Conservation (phyloP, 2,888 invertebrate genomes). For the Boloria selene region DNA sequence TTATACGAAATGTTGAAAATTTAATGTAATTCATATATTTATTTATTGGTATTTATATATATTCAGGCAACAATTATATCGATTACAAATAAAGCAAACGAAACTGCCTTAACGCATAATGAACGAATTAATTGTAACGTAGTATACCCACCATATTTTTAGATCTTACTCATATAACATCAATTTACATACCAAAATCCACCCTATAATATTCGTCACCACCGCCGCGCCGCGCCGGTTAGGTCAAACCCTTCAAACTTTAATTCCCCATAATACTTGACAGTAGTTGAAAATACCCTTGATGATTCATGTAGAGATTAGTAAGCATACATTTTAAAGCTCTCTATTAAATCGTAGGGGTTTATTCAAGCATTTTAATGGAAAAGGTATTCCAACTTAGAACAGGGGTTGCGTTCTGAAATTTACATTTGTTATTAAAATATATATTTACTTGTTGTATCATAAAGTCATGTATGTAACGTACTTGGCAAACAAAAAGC, state of each 20-base stretch:
- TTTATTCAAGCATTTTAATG: constrained; percentile 4
- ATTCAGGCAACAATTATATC: too few species aligned
- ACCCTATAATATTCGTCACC: constrained; percentile 13
- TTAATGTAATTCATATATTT: too few species aligned
- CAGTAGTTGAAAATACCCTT: constrained; percentile 14
- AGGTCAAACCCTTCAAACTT: constrained; percentile 19
- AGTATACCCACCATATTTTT: neutral
- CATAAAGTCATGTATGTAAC: too few species aligned
- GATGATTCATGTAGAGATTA: constrained; percentile 18
- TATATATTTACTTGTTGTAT: too few species aligned
- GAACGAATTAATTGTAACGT: too few species aligned
- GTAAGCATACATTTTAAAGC: constrained; percentile 9
- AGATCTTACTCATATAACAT: neutral
- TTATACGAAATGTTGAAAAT: too few species aligned
- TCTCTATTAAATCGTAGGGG: constrained; percentile 6
- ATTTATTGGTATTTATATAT: too few species aligned
- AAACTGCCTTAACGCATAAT: too few species aligned
- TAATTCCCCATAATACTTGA: constrained; percentile 16
- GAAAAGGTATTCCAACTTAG: neutral
- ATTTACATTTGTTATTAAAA: too few species aligned
- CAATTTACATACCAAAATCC: constrained; percentile 4
- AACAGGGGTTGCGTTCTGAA: too few species aligned
- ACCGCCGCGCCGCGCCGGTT: neutral
- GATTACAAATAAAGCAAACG: too few species aligned
- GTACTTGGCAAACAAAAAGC: too few species aligned